These are phyloP conservation scores for Vimba vimba DNA, from an alignment of 2,113 vertebrate species.

Conservation along the genomic window DNA sequence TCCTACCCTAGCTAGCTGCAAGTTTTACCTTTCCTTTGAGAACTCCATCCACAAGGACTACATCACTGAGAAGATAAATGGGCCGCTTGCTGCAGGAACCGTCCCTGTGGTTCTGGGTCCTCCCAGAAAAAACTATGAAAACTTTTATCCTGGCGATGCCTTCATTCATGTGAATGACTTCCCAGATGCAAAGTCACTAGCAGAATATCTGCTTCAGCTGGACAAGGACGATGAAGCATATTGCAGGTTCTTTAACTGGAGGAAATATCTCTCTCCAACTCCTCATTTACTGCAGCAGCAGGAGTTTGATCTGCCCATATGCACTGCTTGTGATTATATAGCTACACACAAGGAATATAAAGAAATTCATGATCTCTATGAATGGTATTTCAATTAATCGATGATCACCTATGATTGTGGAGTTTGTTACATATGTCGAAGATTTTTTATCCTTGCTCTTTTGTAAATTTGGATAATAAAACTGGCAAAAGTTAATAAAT, in stretches of 20 bases:
- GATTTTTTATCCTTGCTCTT: too few relatives aligned
- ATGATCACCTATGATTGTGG: too few relatives aligned
- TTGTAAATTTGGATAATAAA: too few relatives aligned
- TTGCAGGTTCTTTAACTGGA: conserved; percentile 85
- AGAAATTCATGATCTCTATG: conserved; percentile 82
- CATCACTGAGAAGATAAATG: conserved; percentile 87
- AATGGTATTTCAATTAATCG: conserved; percentile 80
- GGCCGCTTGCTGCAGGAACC: conserved; percentile 81
- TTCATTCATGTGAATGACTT: conserved; percentile 91
- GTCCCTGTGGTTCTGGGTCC: conserved; percentile 86
- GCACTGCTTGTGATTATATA: conserved; percentile 83
- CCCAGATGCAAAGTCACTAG: conserved; percentile 77
- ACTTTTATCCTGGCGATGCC: conserved; percentile 81
- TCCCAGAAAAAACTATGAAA: conserved; percentile 86
- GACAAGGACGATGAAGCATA: conserved; percentile 82
- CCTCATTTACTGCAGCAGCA: conserved; percentile 68
- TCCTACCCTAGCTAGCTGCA: conserved; percentile 83
- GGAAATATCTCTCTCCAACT: conserved; percentile 77
- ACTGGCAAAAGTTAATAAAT: too few relatives aligned
- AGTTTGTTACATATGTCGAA: too few relatives aligned
- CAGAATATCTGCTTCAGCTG: conserved; percentile 79
- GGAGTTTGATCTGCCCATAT: conserved; percentile 67
- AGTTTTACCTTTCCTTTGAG: conserved; percentile 91
- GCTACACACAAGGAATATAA: conserved; percentile 81
- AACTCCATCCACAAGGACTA: conserved; percentile 87